Conservation (phyloP, 2,797 vertebrate species). For the Babyrousa celebensis region DNA sequence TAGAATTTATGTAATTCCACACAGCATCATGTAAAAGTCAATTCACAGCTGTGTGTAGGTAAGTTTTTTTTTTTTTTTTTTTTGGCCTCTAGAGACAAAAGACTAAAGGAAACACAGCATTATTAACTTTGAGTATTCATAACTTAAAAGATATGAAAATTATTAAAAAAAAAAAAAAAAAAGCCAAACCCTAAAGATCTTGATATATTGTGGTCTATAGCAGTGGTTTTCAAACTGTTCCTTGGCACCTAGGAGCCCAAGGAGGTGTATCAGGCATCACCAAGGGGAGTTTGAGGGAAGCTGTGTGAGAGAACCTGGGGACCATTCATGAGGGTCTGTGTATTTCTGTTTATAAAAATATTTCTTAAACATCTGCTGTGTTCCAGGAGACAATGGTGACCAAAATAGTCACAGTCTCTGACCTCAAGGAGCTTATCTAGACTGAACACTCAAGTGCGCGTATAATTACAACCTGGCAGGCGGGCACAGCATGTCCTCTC, state of each 20-base stretch:
- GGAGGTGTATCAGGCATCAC: not conserved
- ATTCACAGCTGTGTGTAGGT: not conserved
- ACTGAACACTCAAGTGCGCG: not conserved
- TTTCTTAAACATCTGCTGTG: not conserved
- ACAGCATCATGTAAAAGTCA: not conserved
- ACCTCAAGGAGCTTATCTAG: not conserved
- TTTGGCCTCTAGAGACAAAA: not conserved
- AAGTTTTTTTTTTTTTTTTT: not conserved
- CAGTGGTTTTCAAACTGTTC: not conserved
- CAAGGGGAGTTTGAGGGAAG: not conserved
- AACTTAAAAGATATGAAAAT: not conserved
- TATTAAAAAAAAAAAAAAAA: not conserved
- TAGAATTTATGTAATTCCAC: not conserved
- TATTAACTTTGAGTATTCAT: not conserved
- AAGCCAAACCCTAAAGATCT: not conserved
- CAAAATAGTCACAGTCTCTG: not conserved
- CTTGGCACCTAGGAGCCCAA: not conserved
- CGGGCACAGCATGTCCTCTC: not conserved
- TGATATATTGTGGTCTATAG: no score
- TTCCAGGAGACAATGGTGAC: not conserved
- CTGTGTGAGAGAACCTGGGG: not conserved
- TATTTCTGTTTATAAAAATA: not conserved
- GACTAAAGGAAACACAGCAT: not conserved
- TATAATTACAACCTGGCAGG: not conserved
- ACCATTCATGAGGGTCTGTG: not conserved